These are phyloP conservation scores for Avahi laniger DNA, from an alignment of 2,797 vertebrate genomes.

Conservation along the genomic window DNA sequence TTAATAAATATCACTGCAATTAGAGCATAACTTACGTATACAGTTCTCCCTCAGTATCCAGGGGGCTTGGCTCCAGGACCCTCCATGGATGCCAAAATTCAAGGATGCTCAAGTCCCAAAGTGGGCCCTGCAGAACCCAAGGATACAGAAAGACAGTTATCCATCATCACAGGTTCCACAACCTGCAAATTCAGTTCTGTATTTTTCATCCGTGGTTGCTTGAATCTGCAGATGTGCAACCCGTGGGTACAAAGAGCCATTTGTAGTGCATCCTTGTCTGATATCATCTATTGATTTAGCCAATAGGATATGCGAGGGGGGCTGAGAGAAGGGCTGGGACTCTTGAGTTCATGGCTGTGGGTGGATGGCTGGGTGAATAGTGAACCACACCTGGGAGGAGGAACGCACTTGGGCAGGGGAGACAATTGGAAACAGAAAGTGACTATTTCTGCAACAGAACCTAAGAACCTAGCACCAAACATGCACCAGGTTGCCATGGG, in stretches of 20 bases:
- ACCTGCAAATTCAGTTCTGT: background rate
- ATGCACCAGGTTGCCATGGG: background rate
- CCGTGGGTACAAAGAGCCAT: background rate
- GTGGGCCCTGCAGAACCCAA: background rate
- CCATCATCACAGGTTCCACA: too few species aligned
- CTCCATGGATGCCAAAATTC: background rate
- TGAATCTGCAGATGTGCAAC: background rate
- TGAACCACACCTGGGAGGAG: background rate
- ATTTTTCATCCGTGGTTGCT: background rate
- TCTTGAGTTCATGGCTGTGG: fast-evolving
- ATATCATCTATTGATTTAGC: background rate
- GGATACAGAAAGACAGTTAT: background rate
- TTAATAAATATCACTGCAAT: background rate
- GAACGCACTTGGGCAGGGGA: background rate
- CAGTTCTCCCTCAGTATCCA: fast-evolving
- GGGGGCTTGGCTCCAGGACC: background rate
- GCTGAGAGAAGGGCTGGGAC: fast-evolving
- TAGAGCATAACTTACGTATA: background rate
- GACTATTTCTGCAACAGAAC: background rate
- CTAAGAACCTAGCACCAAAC: background rate
- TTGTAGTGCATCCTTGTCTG: fast-evolving
- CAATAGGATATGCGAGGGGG: fast-evolving
- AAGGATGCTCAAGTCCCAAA: background rate
- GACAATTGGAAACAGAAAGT: background rate
- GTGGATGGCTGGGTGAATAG: background rate